Evolutionary conservation across 2,888 invertebrate genomes (phyloP).

Genomic region (Lottia scabra): DNA sequence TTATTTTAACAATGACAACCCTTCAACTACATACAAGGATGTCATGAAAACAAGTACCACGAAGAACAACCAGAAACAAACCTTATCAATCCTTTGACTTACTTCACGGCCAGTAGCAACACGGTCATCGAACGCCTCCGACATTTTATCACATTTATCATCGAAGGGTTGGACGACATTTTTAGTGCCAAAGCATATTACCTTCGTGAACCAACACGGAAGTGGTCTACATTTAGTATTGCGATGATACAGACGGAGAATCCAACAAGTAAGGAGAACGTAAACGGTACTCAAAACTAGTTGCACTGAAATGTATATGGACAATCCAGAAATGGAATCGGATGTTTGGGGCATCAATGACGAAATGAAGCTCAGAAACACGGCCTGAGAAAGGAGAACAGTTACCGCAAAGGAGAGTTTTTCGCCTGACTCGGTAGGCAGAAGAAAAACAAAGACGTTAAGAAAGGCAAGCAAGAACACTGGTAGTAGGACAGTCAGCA

Average conservation of each 20-base stretch:
- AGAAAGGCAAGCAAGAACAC: not conserved
- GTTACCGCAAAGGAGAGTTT: not conserved
- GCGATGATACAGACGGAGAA: not conserved
- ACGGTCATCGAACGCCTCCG: not conserved
- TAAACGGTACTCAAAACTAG: not conserved
- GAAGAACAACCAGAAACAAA: not conserved
- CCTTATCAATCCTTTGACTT: not conserved
- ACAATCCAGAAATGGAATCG: not conserved
- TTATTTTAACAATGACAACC: no score
- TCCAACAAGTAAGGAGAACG: not conserved
- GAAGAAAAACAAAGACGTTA: not conserved
- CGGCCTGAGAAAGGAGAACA: not conserved
- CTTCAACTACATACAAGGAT: not conserved
- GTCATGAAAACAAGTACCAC: not conserved
- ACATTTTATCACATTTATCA: no score
- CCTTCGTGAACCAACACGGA: not conserved
- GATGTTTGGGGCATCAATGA: not conserved
- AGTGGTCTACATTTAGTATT: not conserved
- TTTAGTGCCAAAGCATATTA: not conserved
- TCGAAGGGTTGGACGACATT: not conserved
- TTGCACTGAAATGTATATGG: not conserved
- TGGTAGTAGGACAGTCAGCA: not conserved
- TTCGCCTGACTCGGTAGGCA: not conserved
- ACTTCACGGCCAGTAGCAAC: not conserved
- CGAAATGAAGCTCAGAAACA: not conserved